Base-by-base conservation (phyloP, 2,113 vertebrate species). In the Hirundichthys speculiger region DNA sequence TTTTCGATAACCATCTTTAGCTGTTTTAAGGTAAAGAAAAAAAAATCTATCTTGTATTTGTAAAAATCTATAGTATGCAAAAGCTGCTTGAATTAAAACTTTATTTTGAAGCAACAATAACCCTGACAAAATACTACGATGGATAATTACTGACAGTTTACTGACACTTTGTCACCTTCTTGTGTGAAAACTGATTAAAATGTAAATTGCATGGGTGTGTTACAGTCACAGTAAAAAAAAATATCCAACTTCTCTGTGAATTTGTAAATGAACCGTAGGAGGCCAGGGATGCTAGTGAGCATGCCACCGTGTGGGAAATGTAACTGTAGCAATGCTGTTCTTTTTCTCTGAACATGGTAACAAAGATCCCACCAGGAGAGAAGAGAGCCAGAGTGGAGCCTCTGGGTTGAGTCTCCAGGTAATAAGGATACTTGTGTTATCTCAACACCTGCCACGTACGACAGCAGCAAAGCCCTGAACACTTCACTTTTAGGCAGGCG, bases 401-500 rank as follows among this genome's bases (percentile, higher is more conserved):
- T 70, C 58, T 30, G 70, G 73, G 70, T 72, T 24, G 60, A 72
- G 74, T 74, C 83, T 73, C 40, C 84, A 82, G 81, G 84, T 91
- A 88, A 88, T 86, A 77, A 71, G 84, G 82, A 84, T 87, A 69
- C 85, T 79, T 43, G 64, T 74, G 86, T 89, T 90, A 90, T 89
- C 89, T 88, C 78, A 43, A 61, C 82, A 85, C 80, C 81, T 90
- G 86, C 71, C 89, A 88, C 74, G 61, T 80, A 56, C 87, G 85
- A 84, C 89, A 78, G 86, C 80, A 19, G 84, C 72, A 81, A 77
- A 89, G 82, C 83, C 77, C 80, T 72, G 73, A 80, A 85, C 82
- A 77, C 88, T 89, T 90, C 86, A 88, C 74, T 85, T 86, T 81
- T 77, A 78, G 86, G 86, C 90, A 86, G 80, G 75, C 83, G 83